Percentiles rank a stretch among this genome's conserved stretches.
Evolutionary conservation across 2,113 vertebrate species (phyloP).

Genomic region (Athene cunicularia): DNA sequence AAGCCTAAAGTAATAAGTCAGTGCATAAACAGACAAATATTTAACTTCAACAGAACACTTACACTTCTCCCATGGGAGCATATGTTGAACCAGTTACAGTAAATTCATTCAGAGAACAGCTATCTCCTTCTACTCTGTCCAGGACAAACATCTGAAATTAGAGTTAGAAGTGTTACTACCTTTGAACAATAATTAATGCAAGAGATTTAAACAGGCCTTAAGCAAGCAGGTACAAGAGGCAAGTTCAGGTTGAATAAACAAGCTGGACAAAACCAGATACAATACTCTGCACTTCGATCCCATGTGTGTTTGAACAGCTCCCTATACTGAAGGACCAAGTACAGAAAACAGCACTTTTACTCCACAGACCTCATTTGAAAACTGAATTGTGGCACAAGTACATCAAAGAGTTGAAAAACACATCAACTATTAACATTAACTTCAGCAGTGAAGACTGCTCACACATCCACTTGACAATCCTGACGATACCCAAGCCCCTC

Average conservation of each 20-base stretch:
- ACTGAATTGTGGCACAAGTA: background rate
- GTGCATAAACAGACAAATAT: background rate
- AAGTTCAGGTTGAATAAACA: background rate
- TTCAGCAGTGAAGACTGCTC: background rate
- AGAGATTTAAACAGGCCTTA: background rate
- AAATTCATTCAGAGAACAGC: conserved; percentile 91
- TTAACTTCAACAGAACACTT: conserved; percentile 72
- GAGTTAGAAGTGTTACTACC: background rate
- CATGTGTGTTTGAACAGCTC: background rate
- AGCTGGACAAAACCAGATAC: background rate
- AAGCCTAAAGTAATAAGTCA: background rate
- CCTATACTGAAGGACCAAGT: background rate
- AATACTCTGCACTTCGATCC: background rate
- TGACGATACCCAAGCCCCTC: background rate
- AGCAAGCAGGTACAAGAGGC: background rate
- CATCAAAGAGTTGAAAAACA: background rate
- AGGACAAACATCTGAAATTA: conserved; percentile 91
- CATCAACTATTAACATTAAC: background rate
- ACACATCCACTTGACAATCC: background rate
- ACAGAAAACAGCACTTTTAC: background rate
- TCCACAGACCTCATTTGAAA: background rate
- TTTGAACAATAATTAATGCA: background rate
- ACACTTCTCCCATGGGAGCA: conserved; percentile 96
- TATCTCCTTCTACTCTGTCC: conserved; percentile 87
- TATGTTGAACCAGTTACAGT: conserved; percentile 96